A percentile compares a stretch with the other conserved stretches of the same genome.
These are phyloP conservation scores for Andrena haemorrhoa DNA, from an alignment of 2,888 invertebrate species.

Conservation along the genomic window DNA sequence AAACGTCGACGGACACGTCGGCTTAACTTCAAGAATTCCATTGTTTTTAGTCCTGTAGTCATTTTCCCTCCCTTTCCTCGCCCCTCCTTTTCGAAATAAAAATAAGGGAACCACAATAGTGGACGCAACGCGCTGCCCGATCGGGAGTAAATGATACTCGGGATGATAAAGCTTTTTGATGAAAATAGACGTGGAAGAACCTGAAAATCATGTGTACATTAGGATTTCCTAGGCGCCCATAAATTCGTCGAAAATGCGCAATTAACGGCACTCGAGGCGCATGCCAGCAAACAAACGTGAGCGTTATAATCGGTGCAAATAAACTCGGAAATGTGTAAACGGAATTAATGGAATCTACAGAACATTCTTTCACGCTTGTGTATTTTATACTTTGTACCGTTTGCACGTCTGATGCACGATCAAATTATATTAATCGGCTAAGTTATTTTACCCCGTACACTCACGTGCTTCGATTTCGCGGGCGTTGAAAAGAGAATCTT, in stretches of 20 bases:
- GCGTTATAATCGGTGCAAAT: background rate
- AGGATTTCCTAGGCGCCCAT: background rate
- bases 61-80: constrained; percentile 46
- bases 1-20: constrained; percentile 71
- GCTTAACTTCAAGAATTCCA: constrained; percentile 73
- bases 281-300: background rate
- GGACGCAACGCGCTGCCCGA: background rate
- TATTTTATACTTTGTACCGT: background rate
- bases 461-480: no score
- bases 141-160: background rate
- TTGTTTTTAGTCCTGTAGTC: constrained; percentile 72
- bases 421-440: no score
- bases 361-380: background rate
- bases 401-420: background rate
- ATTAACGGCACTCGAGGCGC: no score
- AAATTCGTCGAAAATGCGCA: no score
- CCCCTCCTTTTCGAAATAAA: no score
- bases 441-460: no score
- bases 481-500: no score
- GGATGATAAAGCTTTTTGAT: constrained; percentile 10
- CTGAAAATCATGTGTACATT: background rate
- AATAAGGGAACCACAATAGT: background rate
- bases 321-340: background rate
- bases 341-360: no score
- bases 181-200: background rate